These are phyloP conservation scores for Molothrus aeneus DNA, from an alignment of 2,797 vertebrate genomes.

Conservation along the genomic window DNA sequence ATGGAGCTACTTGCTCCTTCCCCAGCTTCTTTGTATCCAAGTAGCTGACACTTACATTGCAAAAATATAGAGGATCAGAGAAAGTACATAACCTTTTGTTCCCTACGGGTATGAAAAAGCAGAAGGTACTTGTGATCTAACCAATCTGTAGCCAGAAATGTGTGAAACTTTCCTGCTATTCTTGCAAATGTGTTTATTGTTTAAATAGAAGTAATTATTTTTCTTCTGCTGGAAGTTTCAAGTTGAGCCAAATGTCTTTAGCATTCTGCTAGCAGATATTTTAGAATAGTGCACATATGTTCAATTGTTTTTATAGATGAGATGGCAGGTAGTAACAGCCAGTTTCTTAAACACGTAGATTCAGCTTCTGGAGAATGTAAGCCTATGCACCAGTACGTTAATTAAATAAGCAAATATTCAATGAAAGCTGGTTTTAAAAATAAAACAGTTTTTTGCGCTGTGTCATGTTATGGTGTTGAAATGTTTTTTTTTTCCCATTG, in stretches of 20 bases:
- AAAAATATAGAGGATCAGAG: background rate
- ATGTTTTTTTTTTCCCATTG: background rate
- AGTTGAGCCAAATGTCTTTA: conserved; percentile 51
- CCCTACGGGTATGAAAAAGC: background rate
- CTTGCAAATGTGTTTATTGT: conserved; percentile 59
- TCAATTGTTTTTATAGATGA: conserved; percentile 45
- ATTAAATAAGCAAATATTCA: conserved; percentile 3
- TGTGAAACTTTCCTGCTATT: conserved; percentile 41
- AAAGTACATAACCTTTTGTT: background rate
- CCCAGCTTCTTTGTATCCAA: background rate
- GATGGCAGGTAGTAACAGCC: conserved; percentile 35
- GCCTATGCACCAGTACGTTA: background rate
- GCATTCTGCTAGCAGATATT: conserved; percentile 53
- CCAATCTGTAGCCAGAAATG: conserved; percentile 51
- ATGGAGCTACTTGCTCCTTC: background rate
- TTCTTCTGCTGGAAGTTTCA: conserved; percentile 43
- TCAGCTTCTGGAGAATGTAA: conserved; percentile 13
- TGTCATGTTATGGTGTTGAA: background rate
- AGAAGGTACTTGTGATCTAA: conserved; percentile 43
- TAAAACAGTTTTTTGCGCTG: background rate
- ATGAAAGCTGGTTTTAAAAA: background rate
- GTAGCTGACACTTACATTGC: background rate
- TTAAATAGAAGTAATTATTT: conserved; percentile 68
- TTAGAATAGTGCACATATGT: conserved; percentile 50
- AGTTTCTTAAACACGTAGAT: background rate